Evolutionary conservation across 2,888 invertebrate genomes (phyloP).

Genomic region (Chrysodeixis includens): DNA sequence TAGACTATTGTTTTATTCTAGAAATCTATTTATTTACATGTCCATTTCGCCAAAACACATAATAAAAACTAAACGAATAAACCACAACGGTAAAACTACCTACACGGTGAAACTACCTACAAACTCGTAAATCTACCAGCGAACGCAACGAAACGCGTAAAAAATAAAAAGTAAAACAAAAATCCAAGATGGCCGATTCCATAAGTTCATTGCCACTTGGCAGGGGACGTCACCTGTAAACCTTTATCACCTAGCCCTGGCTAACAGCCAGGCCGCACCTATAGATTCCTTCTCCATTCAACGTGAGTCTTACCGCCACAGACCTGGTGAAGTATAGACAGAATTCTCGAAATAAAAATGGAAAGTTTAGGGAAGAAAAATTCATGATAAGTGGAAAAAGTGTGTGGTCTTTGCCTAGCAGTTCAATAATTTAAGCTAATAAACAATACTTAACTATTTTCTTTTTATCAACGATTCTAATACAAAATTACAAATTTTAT

Average conservation of each 20-base stretch:
- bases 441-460: no score
- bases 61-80: no score
- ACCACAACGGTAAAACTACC: no score
- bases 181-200: constrained; percentile 63
- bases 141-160: constrained; percentile 35
- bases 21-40: no score
- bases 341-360: not conserved
- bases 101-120: not conserved
- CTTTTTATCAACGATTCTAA: no score
- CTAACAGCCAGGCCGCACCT: constrained; percentile 67
- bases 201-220: constrained; percentile 87
- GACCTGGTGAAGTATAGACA: not conserved
- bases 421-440: no score
- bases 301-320: constrained; percentile 50
- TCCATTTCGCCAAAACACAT: no score
- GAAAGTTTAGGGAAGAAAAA: no score
- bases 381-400: no score
- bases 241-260: constrained; percentile 70
- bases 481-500: no score
- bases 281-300: constrained; percentile 61
- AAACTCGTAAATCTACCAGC: constrained; percentile 10
- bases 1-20: no score
- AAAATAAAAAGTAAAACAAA: constrained; percentile 33
- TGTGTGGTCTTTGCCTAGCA: no score
- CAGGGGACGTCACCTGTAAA: constrained; percentile 74